Conservation (phyloP, 2,113 vertebrate species). For the Sciurus niger region DNA sequence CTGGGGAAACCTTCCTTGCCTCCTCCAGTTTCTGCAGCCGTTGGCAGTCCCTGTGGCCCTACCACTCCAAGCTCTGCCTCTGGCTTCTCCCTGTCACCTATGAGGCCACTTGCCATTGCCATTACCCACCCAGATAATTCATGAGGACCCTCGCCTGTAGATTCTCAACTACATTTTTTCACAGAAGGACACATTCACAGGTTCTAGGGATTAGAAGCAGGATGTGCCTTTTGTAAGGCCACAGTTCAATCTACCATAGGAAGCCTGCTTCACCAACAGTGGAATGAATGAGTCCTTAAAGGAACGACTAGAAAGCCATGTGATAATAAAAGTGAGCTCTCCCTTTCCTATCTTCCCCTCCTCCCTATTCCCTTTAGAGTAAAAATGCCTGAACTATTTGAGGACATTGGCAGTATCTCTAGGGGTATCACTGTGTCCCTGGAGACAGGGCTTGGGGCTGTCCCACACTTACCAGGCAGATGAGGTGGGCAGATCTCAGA, state of each 20-base stretch:
- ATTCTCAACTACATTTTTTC: neutral
- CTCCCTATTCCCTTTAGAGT: neutral
- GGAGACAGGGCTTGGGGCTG: neutral
- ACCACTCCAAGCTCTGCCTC: neutral
- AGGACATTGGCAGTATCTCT: neutral
- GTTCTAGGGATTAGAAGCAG: neutral
- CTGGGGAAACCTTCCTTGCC: neutral
- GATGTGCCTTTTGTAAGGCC: neutral
- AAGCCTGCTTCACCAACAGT: neutral
- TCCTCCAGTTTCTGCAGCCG: neutral
- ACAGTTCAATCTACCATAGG: neutral
- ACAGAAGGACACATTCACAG: neutral
- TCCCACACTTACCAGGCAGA: neutral
- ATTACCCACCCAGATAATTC: neutral
- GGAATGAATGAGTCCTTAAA: neutral
- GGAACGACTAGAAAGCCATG: neutral
- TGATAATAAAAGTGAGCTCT: conserved; percentile 3
- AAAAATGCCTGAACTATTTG: neutral
- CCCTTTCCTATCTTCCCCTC: neutral
- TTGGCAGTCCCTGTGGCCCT: neutral
- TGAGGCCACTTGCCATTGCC: neutral
- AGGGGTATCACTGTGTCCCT: neutral
- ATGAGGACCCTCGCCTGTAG: neutral
- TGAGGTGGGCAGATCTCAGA: neutral
- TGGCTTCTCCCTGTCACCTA: neutral